Percentiles rank a stretch among this genome's conserved stretches.
Conservation (phyloP, 2,888 invertebrate species). For the Iphiclides podalirius region DNA sequence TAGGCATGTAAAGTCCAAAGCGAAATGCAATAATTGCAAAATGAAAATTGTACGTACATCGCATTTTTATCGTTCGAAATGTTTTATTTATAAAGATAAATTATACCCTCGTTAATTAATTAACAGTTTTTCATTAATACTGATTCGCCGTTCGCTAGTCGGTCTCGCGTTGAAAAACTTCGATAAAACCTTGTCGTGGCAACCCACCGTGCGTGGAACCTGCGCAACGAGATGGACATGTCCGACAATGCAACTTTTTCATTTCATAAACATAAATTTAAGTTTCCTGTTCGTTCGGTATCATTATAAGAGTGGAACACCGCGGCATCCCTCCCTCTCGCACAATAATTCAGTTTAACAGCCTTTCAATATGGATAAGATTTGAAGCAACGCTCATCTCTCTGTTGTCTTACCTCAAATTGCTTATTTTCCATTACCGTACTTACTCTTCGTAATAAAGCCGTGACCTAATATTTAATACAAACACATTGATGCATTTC, state of each 20-base stretch:
- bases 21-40: too few relatives aligned
- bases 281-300: slow-evolving; percentile 18
- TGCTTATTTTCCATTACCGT: too few relatives aligned
- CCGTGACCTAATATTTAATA: too few relatives aligned
- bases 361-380: neutral
- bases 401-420: too few relatives aligned
- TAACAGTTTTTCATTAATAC: slow-evolving; percentile 21
- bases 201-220: slow-evolving; percentile 10
- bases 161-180: slow-evolving; percentile 13
- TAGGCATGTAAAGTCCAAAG: too few relatives aligned
- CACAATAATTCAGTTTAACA: neutral
- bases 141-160: slow-evolving; percentile 2
- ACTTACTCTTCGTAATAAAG: too few relatives aligned
- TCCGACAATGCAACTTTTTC: slow-evolving; percentile 21
- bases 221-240: slow-evolving; percentile 13
- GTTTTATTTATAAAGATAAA: slow-evolving; percentile 14
- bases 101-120: slow-evolving; percentile 20
- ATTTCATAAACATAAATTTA: slow-evolving; percentile 22
- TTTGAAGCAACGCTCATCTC: neutral
- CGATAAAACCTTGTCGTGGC: slow-evolving; percentile 15
- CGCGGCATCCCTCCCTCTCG: neutral
- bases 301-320: slow-evolving; percentile 3
- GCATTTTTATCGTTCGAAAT: too few relatives aligned
- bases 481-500: too few relatives aligned
- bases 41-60: too few relatives aligned